Percentiles rank a stretch among this genome's conserved stretches.
Evolutionary conservation across 2,888 invertebrate species (phyloP).

Genomic region (Oscheius sp.): DNA sequence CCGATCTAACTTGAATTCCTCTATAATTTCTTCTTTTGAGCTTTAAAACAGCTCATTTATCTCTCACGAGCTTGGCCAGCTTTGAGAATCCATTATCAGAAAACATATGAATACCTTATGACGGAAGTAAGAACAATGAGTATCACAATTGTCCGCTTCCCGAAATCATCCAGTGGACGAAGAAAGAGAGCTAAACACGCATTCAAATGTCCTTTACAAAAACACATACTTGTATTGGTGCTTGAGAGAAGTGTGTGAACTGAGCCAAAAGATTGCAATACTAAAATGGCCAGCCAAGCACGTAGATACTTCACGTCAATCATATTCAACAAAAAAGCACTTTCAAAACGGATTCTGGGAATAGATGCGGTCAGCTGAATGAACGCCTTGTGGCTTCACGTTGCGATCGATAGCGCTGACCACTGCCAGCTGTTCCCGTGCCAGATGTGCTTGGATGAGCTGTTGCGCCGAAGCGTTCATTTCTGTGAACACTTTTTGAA

Average conservation of each 20-base stretch:
- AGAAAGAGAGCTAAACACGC: constrained; percentile 3
- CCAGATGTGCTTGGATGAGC: constrained; percentile 14
- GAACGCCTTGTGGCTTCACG: not conserved
- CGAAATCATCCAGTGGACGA: not conserved
- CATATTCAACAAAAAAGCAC: not conserved
- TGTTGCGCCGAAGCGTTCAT: not conserved
- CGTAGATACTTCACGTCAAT: constrained; percentile 28
- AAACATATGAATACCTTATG: not conserved
- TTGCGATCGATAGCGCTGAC: constrained; percentile 30
- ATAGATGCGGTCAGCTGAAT: not conserved
- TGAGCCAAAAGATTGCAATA: constrained; percentile 18
- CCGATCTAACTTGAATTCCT: no score
- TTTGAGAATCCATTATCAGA: no score
- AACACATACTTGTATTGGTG: constrained; percentile 5
- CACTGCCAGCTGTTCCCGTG: constrained; percentile 32
- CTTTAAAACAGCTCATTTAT: no score
- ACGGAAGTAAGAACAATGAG: not conserved
- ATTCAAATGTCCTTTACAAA: not conserved
- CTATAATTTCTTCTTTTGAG: no score
- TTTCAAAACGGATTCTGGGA: not conserved
- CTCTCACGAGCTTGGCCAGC: no score
- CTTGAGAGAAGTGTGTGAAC: constrained; percentile 2
- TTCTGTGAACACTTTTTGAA: no score
- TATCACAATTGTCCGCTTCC: not conserved
- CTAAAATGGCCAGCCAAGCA: constrained; percentile 24